Conservation (phyloP, 2,113 vertebrate species). For the Aythya baeri region DNA sequence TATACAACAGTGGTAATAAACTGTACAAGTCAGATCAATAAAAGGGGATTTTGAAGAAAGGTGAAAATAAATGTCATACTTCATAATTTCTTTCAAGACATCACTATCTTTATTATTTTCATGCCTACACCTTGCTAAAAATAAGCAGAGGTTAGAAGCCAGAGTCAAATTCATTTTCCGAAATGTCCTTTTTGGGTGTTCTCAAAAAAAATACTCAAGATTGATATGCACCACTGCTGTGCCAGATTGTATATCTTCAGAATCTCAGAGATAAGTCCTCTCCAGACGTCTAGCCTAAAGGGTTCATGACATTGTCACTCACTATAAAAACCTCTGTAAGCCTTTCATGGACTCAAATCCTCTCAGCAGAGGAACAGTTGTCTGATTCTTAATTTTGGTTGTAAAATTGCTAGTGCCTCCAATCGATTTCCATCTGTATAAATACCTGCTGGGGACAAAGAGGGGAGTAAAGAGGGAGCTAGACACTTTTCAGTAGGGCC, state of each 20-base stretch:
- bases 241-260: not conserved
- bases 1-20: conserved; percentile 21
- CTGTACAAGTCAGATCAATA: conserved; percentile 58
- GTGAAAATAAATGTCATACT: conserved; percentile 59
- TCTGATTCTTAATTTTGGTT: not conserved
- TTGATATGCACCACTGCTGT: not conserved
- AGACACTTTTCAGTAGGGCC: not conserved
- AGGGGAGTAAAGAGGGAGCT: not conserved
- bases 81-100: conserved; percentile 44
- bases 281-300: not conserved
- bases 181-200: conserved; percentile 36
- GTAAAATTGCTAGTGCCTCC: not conserved
- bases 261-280: not conserved
- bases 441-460: not conserved
- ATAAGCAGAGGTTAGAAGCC: conserved; percentile 43
- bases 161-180: conserved; percentile 45
- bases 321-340: not conserved
- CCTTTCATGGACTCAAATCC: not conserved
- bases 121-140: conserved; percentile 33
- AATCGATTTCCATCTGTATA: not conserved
- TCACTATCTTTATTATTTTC: conserved; percentile 36
- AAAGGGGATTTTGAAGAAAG: conserved; percentile 45
- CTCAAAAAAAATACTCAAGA: not conserved
- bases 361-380: not conserved
- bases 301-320: not conserved